Base-by-base conservation (phyloP, 2,888 invertebrate species). In the Netelia virgata region DNA sequence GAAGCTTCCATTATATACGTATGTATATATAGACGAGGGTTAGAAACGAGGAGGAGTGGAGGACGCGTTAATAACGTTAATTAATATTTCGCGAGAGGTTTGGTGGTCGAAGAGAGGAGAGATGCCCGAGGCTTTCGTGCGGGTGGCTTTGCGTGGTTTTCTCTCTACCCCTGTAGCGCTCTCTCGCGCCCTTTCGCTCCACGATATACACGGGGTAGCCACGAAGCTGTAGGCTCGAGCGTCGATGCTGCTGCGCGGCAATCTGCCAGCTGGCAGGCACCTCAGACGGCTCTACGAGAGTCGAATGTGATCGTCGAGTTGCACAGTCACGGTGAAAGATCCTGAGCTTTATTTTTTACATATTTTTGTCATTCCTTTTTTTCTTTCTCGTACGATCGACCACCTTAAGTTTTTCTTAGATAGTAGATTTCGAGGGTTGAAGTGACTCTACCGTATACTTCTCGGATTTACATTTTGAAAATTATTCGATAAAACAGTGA, bases 1-100 rank as follows among this genome's bases (percentile, higher is more conserved):
- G 91, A 94, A 93, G 93, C 70, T 57, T 94, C 92, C 93, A 93
- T 81, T 47, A 23, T 57, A 61, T 28, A 16, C 16, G 41, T 23
- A 77, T 69, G 59, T 61, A 66, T 66, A 41, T 63, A 41, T 63
- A 73, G 14, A 50, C 16, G 11, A n/a, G 10, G 3, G 61, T 28
- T 36, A 47, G 20, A 66, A 47, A 55, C n/a, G 64, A 55, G 77
- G 72, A 78, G 76, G 76, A 75, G 81, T 70, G 94, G 93, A 94
- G 93, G 92, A 85, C 94, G 94, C 94, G 94, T 94, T 95, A 95
- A 95, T 95, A 95, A 95, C 94, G 94, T 95, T 95, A 95, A 95
- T 95, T 95, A 95, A 95, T 95, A 95, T 95, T 95, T 94, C 94
- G 94, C 93, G 94, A 94, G 93, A 94, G 93, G 93, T 94, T 93